Evolutionary conservation across 2,797 vertebrate genomes (phyloP), one percentile per base, ranked within the genome.

Genomic region (Acrossocheilus fasciatus): DNA sequence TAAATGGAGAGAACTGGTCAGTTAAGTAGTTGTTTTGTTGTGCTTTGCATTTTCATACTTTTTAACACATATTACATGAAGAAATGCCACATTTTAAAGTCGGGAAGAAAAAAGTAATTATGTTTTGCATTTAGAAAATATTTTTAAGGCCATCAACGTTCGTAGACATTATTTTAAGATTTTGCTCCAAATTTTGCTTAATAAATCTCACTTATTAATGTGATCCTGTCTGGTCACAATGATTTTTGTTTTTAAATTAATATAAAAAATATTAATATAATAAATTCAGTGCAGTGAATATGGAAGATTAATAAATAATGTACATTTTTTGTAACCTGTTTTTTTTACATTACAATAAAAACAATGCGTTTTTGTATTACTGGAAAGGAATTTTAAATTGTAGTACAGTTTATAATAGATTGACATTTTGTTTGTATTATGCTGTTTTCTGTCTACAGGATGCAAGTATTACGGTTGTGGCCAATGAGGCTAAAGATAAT

Each of bases 401-500:
- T n/a, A 54, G 30, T 36, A 34, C 18, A 36, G 10, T 57, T 59
- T 23, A 57, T 78, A 43, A 54, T 20, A 39, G 5, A 57, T 45
- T 74, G 3, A 59, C 8, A 47, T 84, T n/a, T 74, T 74, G 18
- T 64, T 39, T 76, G 2, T 77, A n/a, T 76, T 17, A 14, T 62
- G n/a, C 39, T 45, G 18, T 86, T n/a, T 81, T 75, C 34, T 81
- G 2, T 72, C 47, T n/a, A 6, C n/a, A 97, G 96, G 96, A 97
- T 83, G 64, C 90, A 36, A 93, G 90, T 41, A 91, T 97, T 91
- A 97, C 97, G 0, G 83, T 92, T 41, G 95, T 95, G 86, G 93
- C 96, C 17, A 96, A 97, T 90, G 96, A 97, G 90, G 96, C 96
- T 30, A 97, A 97, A 87, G 95, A 97, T 92, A 97, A 96, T 0